Evolutionary conservation across 2,113 vertebrate species (phyloP), one percentile per base, ranked within the genome.

Genomic region (Melospiza georgiana): DNA sequence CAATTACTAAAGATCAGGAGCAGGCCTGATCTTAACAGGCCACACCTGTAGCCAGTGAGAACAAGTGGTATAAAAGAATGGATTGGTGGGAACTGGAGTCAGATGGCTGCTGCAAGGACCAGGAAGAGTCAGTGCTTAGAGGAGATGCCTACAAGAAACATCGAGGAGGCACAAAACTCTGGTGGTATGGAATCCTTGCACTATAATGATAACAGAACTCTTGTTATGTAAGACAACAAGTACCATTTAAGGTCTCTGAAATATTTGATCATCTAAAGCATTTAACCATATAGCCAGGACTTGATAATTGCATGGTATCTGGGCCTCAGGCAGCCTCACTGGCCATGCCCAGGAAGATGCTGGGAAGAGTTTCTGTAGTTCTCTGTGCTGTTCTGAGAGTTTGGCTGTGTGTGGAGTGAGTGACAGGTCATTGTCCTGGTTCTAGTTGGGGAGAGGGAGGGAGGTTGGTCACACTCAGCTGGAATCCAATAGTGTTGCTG

Each of bases 371-470:
- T 88, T 5, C 61, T 84, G 61, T 24, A 85, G 30, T n/a, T 89
- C 46, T 66, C 27, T 22, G 4, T 0, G 0, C 18, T 37, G 11
- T 46, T 74, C n/a, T 1, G 3, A 54, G 31, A 11, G n/a, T 58
- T 79, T 72, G 41, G 17, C 55, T 62, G 9, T 78, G 18, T 0
- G 10, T 12, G 27, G 44, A 27, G 28, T n/a, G 11, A 44, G 22
- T 27, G 12, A 7, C 16, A 66, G 37, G 8, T 72, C 22, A 3
- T 5, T 52, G 37, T 49, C 54, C 41, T 10, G 4, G 14, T 19
- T 63, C 43, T 33, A 15, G 43, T 48, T 14, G 11, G 13, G 33
- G 8, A 12, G 8, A 81, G n/a, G 21, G 17, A 68, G 30, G 20
- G 37, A 44, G 8, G 21, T 31, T 74, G 51, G 41, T 62, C 21